These are phyloP conservation scores for Galerucella nymphaeae DNA, from an alignment of 2,888 invertebrate species.

Conservation along the genomic window DNA sequence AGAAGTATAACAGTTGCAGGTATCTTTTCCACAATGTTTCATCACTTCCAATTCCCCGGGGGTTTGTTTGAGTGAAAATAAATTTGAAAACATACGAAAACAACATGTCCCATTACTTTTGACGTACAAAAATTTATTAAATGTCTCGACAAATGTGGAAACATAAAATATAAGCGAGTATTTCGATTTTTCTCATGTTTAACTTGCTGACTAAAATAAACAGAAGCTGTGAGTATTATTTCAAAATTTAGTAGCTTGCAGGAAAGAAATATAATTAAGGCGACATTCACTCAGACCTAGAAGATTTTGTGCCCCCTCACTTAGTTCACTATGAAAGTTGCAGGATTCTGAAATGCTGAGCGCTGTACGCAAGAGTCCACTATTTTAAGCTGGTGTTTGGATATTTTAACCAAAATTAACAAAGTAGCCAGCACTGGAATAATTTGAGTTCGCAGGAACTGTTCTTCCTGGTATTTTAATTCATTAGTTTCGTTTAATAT, in stretches of 20 bases:
- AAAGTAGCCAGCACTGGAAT: too few relatives aligned
- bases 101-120: constrained; percentile 35
- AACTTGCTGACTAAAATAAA: neutral
- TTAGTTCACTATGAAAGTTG: too few relatives aligned
- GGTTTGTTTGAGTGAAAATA: constrained; percentile 32
- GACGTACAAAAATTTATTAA: constrained; percentile 27
- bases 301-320: too few relatives aligned
- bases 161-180: neutral
- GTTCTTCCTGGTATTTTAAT: neutral
- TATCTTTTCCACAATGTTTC: constrained; percentile 27
- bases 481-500: neutral
- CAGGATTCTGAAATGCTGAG: too few relatives aligned
- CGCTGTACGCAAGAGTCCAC: too few relatives aligned
- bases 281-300: too few relatives aligned
- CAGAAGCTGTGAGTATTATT: neutral
- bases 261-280: too few relatives aligned
- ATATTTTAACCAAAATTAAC: too few relatives aligned
- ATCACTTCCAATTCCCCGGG: constrained; percentile 25
- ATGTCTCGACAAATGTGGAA: constrained; percentile 6
- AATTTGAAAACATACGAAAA: constrained; percentile 32
- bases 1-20: constrained; percentile 32
- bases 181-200: neutral
- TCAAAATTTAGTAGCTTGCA: too few relatives aligned
- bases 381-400: too few relatives aligned
- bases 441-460: neutral